Evolutionary conservation across 1,140 invertebrate species (phyloP).

Genomic region (Ceratina japonica): DNA sequence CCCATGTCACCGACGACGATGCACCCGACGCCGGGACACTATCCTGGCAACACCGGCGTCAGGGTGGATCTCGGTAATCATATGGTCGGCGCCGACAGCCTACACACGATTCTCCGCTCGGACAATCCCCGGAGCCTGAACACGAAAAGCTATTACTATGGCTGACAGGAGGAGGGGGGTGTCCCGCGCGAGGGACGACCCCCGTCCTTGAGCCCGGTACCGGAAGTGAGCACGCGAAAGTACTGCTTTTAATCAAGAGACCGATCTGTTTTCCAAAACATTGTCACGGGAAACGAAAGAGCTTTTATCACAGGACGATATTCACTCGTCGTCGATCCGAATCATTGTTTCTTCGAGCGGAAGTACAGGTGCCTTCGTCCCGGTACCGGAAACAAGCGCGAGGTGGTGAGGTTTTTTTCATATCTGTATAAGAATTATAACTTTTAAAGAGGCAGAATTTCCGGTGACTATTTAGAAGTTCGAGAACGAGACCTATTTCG

Average conservation of each 20-base stretch:
- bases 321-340: conserved; percentile 27
- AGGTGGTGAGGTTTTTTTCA: background rate
- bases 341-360: conserved; percentile 21
- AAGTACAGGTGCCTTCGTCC: background rate
- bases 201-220: conserved; percentile 75
- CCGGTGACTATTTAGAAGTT: too few species aligned
- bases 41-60: conserved; percentile 59
- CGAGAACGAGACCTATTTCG: too few species aligned
- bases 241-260: conserved; percentile 75
- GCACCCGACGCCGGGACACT: conserved; percentile 42
- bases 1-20: conserved; percentile 67
- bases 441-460: too few species aligned
- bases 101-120: conserved; percentile 75
- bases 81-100: conserved; percentile 77
- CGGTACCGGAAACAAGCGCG: conserved; percentile 33
- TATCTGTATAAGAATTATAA: too few species aligned
- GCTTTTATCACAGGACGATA: conserved; percentile 37
- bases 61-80: conserved; percentile 77
- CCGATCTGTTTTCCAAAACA: conserved; percentile 3
- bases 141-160: conserved; percentile 82
- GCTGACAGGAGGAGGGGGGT: conserved; percentile 80
- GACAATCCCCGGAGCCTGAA: conserved; percentile 79
- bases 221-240: conserved; percentile 76
- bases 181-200: conserved; percentile 75
- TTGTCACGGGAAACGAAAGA: background rate